Percentiles rank a stretch among this genome's conserved stretches.
These are phyloP conservation scores for Eupsittula cactorum DNA, from an alignment of 2,113 vertebrate species.

Conservation along the genomic window DNA sequence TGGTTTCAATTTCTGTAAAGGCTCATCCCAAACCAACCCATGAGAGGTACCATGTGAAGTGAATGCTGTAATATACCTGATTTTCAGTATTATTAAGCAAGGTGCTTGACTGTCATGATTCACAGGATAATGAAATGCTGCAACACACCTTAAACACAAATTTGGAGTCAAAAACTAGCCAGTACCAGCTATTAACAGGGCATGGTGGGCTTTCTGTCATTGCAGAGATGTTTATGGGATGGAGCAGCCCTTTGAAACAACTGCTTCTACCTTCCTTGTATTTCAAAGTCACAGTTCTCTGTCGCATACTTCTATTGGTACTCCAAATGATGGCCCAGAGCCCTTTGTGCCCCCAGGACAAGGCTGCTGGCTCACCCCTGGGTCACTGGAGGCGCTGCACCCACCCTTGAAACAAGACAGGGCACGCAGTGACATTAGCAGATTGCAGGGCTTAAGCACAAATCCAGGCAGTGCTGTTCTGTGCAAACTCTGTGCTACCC, in stretches of 20 bases:
- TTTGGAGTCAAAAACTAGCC: rapidly evolving
- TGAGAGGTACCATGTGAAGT: not conserved
- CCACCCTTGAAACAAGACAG: rapidly evolving
- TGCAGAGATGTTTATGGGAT: not conserved
- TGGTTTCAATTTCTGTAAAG: not conserved
- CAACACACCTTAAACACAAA: not conserved
- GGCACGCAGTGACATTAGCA: not conserved
- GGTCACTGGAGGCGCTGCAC: not conserved
- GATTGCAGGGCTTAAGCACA: not conserved
- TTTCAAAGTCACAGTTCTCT: not conserved
- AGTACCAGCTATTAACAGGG: not conserved
- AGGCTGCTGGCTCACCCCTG: not conserved
- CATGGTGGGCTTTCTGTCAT: not conserved
- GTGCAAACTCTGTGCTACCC: not conserved
- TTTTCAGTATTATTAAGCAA: not conserved
- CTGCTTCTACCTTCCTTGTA: not conserved
- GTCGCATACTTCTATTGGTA: not conserved
- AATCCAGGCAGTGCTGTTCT: not conserved
- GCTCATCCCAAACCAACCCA: not conserved
- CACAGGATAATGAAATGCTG: not conserved
- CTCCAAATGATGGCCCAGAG: not conserved
- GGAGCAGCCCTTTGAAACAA: not conserved
- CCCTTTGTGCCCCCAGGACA: not conserved
- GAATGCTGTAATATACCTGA: not conserved
- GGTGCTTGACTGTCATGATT: not conserved